Base-by-base conservation (phyloP, 2,888 invertebrate genomes). In the Andrena trimmerana region DNA sequence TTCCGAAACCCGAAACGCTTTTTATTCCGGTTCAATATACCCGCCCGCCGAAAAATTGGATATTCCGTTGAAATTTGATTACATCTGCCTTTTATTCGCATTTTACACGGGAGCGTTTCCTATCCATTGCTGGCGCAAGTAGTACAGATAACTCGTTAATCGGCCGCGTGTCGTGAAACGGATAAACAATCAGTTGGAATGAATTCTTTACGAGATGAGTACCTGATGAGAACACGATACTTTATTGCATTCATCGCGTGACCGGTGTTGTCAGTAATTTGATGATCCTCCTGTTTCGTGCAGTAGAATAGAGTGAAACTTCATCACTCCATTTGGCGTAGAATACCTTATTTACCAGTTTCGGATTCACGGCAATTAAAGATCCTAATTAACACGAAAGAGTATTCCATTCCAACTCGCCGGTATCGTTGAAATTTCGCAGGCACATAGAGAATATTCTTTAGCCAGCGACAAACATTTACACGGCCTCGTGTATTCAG, bases 401-500 rank as follows among this genome's bases (percentile, higher is more conserved):
- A 31, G 8, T 57, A 27, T 20, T 57, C 27, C 10, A 24, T 20
- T 57, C 27, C 4, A 24, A 63, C 27, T 31, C 27, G 3, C 10
- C n/a, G 1, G 29, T 48, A 29, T 36, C 8, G 27, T 59, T 20
- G 27, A 27, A 16, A 10, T 65, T 33, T 36, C 13, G 13, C 10
- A 54, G 27, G 13, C 66, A 13, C 27, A 75, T 52, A 3, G 16
- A 1, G 24, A 24, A n/a, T 2, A 48, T 54, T 68, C 27, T 42
- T 29, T 24, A n/a, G 6, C n/a, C 36, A 16, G 8, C 8, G 71
- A 33, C 54, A 27, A 79, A 29, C 42, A 54, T 31, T 73, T 67
- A 60, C 27, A 48, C 33, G 54, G 36, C 57, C 24, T 13, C 54
- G 1, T 62, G 60, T 59, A 78, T 63, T 73, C 63, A 72, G 72